phyloP scores from a whole-genome alignment of 2,113 vertebrate species.

The Poeciliopsis retropinna region DNA sequence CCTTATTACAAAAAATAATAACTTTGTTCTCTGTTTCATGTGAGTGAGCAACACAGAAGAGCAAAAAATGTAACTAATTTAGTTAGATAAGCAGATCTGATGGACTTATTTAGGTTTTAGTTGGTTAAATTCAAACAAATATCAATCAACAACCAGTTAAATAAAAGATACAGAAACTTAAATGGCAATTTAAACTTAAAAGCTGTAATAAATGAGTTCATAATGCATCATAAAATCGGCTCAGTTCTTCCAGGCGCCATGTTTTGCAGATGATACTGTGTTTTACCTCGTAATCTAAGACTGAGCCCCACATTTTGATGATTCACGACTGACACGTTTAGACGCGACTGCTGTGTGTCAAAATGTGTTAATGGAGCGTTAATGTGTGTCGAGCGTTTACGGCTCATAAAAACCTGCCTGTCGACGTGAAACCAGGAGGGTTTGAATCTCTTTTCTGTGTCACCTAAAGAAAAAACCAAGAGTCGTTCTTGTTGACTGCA shows the following conservation, averaged over 20 bases:
- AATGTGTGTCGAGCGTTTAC: neutral
- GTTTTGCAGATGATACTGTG: neutral
- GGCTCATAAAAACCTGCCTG: slow-evolving; percentile 1
- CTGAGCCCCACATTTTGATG: slow-evolving; percentile 6
- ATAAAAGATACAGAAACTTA: neutral
- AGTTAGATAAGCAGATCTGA: neutral
- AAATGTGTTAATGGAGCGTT: neutral
- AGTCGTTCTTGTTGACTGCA: slow-evolving; percentile 81
- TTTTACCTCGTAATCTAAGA: neutral
- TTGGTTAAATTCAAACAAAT: neutral
- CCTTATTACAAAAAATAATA: neutral
- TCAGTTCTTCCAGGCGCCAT: slow-evolving; percentile 72
- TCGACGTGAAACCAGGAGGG: neutral
- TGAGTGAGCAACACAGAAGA: neutral
- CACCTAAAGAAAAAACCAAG: slow-evolving; percentile 31
- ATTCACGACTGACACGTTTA: slow-evolving; percentile 9
- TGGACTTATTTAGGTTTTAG: neutral
- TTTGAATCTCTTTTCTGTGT: slow-evolving; percentile 23
- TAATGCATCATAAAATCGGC: slow-evolving; percentile 1
- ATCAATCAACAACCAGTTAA: neutral
- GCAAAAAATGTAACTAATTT: neutral
- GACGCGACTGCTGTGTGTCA: neutral
- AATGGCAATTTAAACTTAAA: neutral
- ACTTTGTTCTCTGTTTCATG: neutral
- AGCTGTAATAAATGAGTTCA: neutral